Base-by-base conservation (phyloP, 2,888 invertebrate genomes). In the Nesidiocoris tenuis region DNA sequence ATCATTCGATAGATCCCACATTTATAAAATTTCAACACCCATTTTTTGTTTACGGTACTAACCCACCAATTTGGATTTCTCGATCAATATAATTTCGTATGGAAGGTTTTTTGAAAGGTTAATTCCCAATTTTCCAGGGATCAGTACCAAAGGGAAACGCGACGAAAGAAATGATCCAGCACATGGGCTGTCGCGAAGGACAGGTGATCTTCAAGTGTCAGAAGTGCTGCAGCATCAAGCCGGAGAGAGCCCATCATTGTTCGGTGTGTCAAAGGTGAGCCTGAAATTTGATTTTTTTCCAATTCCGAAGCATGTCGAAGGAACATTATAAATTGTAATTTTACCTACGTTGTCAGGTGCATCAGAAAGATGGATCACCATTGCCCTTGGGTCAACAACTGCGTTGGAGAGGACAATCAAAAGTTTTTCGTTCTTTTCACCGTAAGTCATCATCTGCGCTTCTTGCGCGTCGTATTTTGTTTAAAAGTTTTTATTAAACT, bases 401-500 rank as follows among this genome's bases (percentile, higher is more conserved):
- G 99, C 85, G 97, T 99, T 1, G 99, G 99, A 19, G 98, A 98
- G 85, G 95, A 93, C 83, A 99, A 99, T 87, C 99, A 99, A 87
- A 99, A 99, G 85, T 99, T 93, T 86, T 99, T 99, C 87, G 97
- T 99, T 76, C 87, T 99, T 74, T 99, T 99, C 85, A 97, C 96
- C 79, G 96, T 96, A 85, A 89, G 90, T 87, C 77, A 0, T 16
- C 23, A 18, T 17, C 2, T 23, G 23, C n/a, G 18, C 9, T 54
- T 54, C 54, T 54, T 54, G 63, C 3, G 16, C 19, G 3, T 39
- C 39, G 12, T 39, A 3, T 12, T 7, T 39, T 39, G 39, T 39
- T 39, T 39, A 39, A 71, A 72, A 63, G 75, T 57, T 12, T 61
- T 66, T 71, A 77, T n/a, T n/a, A n/a, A n/a, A n/a, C n/a, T n/a